Evolutionary conservation across 92 coral and sea anemone genomes (phyloP), one percentile per base, ranked within the genome.

Genomic region (Plumapathes pennacea): DNA sequence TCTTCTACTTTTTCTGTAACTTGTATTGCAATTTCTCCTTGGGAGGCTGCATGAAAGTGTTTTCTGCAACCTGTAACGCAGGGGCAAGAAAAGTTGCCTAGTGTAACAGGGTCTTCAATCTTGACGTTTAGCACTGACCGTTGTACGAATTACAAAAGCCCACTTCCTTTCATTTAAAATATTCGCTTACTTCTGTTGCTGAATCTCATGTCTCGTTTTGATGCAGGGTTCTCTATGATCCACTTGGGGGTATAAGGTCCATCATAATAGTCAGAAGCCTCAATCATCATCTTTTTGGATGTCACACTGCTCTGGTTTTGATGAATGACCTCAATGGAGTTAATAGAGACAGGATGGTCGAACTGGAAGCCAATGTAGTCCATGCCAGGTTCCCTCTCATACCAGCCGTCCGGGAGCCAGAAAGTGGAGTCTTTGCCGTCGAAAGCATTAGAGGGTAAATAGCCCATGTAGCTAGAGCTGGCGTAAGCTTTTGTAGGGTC

Each of bases 321-420:
- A 23, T 90, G 96, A 13, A 66, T 58, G 38, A 92, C 50, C 30
- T 86, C 74, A 33, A 92, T 55, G 0, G 98, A 72, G 50, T 82
- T 85, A 13, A 92, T 44, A 33, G 83, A 76, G 0, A 92, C 98
- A 25, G 98, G 98, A 4, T 58, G 49, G 1, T 51, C 55, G 49
- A 92, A 92, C 48, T 81, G 69, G 25, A 84, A 90, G 0, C 88
- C 98, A 44, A 92, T 62, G 59, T 86, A 92, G 50, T 92, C 98
- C 34, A 71, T 71, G 9, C 98, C 98, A 25, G 96, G 76, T 0
- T 50, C 58, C 3, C 96, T 79, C 22, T 85, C 85, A 70, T 83
- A 89, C 98, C 98, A 92, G 19, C 98, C 98, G 23, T 89, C 95
- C 0, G 98, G 98, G 15, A 92, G 46, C 98, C 98, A 92, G 46